Evolutionary conservation across 1,140 invertebrate species (phyloP).

Genomic region (Lepidurus apus): DNA sequence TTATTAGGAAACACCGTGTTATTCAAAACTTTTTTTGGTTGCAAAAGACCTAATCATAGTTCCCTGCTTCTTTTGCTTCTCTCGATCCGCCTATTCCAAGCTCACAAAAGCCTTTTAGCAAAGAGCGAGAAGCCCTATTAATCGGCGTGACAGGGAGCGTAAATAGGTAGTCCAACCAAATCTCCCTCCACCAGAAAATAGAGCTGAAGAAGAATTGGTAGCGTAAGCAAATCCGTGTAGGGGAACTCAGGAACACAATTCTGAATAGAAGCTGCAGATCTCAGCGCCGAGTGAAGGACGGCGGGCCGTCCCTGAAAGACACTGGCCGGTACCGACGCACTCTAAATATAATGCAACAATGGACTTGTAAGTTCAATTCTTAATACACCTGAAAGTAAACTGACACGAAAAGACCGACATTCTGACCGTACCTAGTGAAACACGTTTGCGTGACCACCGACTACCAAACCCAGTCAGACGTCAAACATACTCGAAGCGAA

Average conservation of each 20-base stretch:
- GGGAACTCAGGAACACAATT: neutral
- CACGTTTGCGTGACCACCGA: neutral
- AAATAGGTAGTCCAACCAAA: neutral
- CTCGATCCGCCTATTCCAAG: neutral
- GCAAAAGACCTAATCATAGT: neutral
- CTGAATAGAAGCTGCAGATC: neutral
- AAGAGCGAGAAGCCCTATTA: neutral
- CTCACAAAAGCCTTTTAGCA: neutral
- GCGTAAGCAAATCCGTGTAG: slow-evolving; percentile 23
- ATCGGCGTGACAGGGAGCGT: neutral
- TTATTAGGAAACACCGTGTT: neutral
- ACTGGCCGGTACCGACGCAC: slow-evolving; percentile 33
- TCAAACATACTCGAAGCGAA: neutral
- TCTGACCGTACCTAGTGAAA: neutral
- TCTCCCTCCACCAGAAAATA: neutral
- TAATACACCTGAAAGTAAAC: neutral
- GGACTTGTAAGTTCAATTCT: neutral
- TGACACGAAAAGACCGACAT: neutral
- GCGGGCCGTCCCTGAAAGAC: slow-evolving; percentile 31
- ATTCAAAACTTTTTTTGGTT: neutral
- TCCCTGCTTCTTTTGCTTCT: neutral
- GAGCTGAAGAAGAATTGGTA: neutral
- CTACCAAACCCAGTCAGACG: neutral
- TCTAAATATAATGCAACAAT: slow-evolving; percentile 22
- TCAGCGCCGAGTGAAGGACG: slow-evolving; percentile 31